A percentile compares a stretch with the other conserved stretches of the same genome.
These are phyloP conservation scores for Orientallactaga sibirica DNA, from an alignment of 2,797 vertebrate genomes.

Conservation along the genomic window DNA sequence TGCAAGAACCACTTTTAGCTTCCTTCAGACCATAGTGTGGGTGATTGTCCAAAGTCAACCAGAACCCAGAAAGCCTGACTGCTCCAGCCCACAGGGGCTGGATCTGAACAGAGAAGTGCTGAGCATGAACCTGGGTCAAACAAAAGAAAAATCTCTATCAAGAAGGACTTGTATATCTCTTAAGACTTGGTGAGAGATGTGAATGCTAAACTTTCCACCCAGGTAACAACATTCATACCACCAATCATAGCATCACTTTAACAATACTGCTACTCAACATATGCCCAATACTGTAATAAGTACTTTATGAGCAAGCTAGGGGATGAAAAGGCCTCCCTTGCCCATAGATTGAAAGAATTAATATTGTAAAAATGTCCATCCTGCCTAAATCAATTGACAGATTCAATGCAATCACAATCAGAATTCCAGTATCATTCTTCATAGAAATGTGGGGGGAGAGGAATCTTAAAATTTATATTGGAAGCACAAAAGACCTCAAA, in stretches of 20 bases:
- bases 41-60: not conserved
- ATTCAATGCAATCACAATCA: too few relatives aligned
- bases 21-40: not conserved
- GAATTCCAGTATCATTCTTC: too few relatives aligned
- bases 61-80: not conserved
- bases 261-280: not conserved
- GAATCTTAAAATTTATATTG: too few relatives aligned
- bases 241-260: not conserved
- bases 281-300: not conserved
- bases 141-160: not conserved
- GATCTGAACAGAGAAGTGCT: not conserved
- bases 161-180: not conserved
- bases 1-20: not conserved
- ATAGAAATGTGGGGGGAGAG: too few relatives aligned
- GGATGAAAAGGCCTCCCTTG: too few relatives aligned
- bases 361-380: too few relatives aligned
- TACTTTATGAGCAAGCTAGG: not conserved
- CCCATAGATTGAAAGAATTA: too few relatives aligned
- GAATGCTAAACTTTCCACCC: not conserved
- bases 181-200: not conserved
- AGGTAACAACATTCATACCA: not conserved
- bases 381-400: too few relatives aligned
- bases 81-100: not conserved
- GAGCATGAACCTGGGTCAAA: not conserved
- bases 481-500: too few relatives aligned